These are phyloP conservation scores for Conus ventricosus DNA, from an alignment of 1,140 invertebrate genomes.

Conservation along the genomic window DNA sequence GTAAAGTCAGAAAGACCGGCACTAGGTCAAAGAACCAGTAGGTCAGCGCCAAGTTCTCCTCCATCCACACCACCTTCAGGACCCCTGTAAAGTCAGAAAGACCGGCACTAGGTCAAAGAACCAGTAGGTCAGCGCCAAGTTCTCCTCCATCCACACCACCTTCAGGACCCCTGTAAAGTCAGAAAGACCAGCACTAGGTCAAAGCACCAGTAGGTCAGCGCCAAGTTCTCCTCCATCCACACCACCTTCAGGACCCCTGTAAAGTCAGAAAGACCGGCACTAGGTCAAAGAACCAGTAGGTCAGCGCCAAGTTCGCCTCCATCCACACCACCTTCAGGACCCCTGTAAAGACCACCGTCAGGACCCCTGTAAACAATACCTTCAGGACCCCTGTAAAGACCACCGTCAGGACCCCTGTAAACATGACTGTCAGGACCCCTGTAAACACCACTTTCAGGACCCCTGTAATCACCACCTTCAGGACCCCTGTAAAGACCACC, in stretches of 20 bases:
- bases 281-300: conserved; percentile 28
- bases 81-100: conserved; percentile 1
- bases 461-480: no score
- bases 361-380: no score
- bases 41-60: conserved; percentile 1
- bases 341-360: no score
- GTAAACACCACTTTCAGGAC: no score
- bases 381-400: no score
- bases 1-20: no score
- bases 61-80: conserved; percentile 24
- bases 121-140: conserved; percentile 26
- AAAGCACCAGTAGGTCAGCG: conserved; percentile 29
- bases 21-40: conserved; percentile 31
- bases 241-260: conserved; percentile 22
- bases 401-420: no score
- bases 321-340: conserved; percentile 22
- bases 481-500: no score
- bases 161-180: conserved; percentile 13
- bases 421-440: no score
- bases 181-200: no score
- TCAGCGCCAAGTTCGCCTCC: conserved; percentile 3
- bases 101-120: no score
- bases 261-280: no score
- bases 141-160: conserved; percentile 16
- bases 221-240: conserved; percentile 8